Percentiles rank a stretch among this genome's conserved stretches.
Evolutionary conservation across 1,140 invertebrate genomes (phyloP).

Genomic region (Euura saliciscinereae): DNA sequence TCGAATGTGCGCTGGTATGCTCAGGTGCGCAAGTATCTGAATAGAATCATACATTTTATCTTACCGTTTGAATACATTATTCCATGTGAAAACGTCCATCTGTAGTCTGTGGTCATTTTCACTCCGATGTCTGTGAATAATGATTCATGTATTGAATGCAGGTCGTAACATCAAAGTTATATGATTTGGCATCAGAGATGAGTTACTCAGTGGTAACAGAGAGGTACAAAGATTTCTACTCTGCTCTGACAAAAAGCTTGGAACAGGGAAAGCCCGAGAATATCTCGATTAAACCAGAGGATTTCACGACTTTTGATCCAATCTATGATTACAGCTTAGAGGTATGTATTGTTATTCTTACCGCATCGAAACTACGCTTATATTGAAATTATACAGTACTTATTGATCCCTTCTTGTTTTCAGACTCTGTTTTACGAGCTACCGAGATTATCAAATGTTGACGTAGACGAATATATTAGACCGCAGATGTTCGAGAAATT

Average conservation of each 20-base stretch:
- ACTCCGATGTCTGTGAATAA: conserved; percentile 39
- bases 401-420: conserved; percentile 55
- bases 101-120: conserved; percentile 41
- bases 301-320: conserved; percentile 64
- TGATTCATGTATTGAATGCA: conserved; percentile 26
- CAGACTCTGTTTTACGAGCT: conserved; percentile 68
- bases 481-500: conserved; percentile 47
- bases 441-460: conserved; percentile 62
- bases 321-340: conserved; percentile 63
- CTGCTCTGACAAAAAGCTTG: conserved; percentile 39
- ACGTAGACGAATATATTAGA: conserved; percentile 65
- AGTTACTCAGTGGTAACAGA: conserved; percentile 51
- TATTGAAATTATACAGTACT: conserved; percentile 57
- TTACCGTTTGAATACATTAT: too few species aligned
- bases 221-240: conserved; percentile 53
- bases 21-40: conserved; percentile 59
- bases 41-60: conserved; percentile 35
- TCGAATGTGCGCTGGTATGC: conserved; percentile 81
- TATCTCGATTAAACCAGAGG: conserved; percentile 60
- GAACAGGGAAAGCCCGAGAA: conserved; percentile 57
- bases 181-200: conserved; percentile 50
- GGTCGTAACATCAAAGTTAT: conserved; percentile 50
- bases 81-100: too few species aligned
- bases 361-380: not conserved
- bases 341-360: conserved; percentile 45